Conservation (phyloP, 1,140 invertebrate species). For the Akabosia matsudoensis region DNA sequence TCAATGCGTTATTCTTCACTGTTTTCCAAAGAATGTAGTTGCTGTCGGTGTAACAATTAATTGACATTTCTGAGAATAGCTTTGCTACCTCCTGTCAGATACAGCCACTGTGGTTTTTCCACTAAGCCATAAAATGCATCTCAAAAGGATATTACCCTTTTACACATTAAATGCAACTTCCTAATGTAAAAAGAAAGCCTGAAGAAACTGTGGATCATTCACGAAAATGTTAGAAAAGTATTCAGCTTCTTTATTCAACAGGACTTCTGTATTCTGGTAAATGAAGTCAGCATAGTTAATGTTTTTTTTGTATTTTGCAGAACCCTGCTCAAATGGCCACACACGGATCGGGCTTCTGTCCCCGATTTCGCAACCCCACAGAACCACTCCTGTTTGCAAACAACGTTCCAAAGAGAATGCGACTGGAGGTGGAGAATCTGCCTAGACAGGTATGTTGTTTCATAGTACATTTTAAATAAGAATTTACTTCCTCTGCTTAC, state of each 20-base stretch:
- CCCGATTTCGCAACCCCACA: slow-evolving; percentile 66
- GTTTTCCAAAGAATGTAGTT: too few relatives aligned
- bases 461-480: background rate
- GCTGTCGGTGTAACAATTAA: too few relatives aligned
- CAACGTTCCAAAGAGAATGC: slow-evolving; percentile 81
- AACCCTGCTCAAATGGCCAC: slow-evolving; percentile 68
- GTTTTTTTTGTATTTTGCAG: slow-evolving; percentile 52
- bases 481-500: background rate
- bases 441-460: slow-evolving; percentile 68
- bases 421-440: slow-evolving; percentile 82
- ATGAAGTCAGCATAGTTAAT: too few relatives aligned
- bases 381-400: slow-evolving; percentile 76
- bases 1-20: too few relatives aligned
- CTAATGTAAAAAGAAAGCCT: too few relatives aligned
- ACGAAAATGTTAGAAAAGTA: too few relatives aligned
- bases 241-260: too few relatives aligned
- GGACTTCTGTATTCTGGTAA: too few relatives aligned
- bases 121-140: too few relatives aligned
- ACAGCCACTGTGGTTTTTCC: background rate
- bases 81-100: background rate
- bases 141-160: too few relatives aligned
- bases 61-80: background rate
- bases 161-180: too few relatives aligned
- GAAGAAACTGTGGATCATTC: too few relatives aligned
- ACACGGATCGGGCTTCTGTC: slow-evolving; percentile 74